A percentile compares a stretch with the other conserved stretches of the same genome.
Conservation (phyloP, 2,797 vertebrate species). For the Amphiprion clarkii region DNA sequence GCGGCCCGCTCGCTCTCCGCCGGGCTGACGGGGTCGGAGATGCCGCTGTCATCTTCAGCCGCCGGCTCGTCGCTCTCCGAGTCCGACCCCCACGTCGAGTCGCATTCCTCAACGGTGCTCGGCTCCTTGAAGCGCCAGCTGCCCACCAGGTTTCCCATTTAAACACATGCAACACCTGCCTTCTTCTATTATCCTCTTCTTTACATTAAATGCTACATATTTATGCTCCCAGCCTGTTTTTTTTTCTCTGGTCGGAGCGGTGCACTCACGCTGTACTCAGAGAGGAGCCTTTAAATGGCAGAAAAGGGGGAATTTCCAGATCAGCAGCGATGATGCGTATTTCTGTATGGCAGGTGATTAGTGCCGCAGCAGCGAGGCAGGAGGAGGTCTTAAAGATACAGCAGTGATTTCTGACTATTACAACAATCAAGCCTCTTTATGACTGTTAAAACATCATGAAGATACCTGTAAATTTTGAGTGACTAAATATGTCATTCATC, state of each 20-base stretch:
- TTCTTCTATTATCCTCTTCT: conserved; percentile 9
- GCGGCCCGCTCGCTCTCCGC: conserved; percentile 71
- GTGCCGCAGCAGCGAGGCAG: conserved; percentile 30
- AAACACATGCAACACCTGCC: conserved; percentile 56
- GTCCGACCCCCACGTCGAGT: conserved; percentile 97
- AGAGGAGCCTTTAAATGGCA: conserved; percentile 74
- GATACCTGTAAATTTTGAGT: no score
- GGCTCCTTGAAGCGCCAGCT: conserved; percentile 94
- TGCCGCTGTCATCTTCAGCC: conserved; percentile 79
- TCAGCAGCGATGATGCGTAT: conserved; percentile 51
- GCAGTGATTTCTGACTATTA: no score
- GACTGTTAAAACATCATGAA: no score
- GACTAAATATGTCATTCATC: no score
- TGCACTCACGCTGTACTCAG: conserved; percentile 9
- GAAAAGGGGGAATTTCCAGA: conserved; percentile 71
- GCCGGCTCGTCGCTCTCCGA: conserved; percentile 88
- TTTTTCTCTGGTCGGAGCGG: not conserved
- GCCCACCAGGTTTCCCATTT: conserved; percentile 95
- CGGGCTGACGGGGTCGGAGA: conserved; percentile 77
- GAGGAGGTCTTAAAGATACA: conserved; percentile 32
- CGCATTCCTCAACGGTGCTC: conserved; percentile 96
- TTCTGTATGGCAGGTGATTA: conserved; percentile 44
- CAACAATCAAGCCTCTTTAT: no score
- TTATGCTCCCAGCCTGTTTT: not conserved
- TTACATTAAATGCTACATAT: conserved; percentile 56